phyloP scores from a whole-genome alignment of 1,140 invertebrate species.

The Anoplolepis gracilipes region DNA sequence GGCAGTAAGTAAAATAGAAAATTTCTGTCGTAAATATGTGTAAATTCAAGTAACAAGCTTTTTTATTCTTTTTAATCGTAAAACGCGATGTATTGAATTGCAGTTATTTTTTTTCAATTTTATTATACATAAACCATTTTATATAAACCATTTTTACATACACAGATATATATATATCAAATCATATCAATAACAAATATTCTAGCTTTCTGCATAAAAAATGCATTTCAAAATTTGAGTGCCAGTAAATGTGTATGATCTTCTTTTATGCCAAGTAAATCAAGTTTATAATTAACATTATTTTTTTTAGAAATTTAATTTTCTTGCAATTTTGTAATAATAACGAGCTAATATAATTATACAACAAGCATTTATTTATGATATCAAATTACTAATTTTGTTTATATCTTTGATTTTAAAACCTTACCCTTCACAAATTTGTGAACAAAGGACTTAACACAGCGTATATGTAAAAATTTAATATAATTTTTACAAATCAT shows the following conservation, averaged over 20 bases:
- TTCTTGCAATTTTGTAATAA: not conserved
- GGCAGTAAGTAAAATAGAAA: not conserved
- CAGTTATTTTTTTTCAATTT: constrained; percentile 13
- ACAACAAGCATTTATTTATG: not conserved
- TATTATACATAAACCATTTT: not conserved
- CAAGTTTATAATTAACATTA: constrained; percentile 2
- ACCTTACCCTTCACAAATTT: not conserved
- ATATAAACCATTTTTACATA: no score
- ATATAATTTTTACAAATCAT: not conserved
- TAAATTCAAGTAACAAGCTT: constrained; percentile 5
- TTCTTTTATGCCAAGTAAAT: not conserved
- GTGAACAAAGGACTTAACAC: not conserved
- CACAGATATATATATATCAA: no score
- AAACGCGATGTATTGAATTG: not conserved
- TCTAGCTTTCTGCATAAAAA: not conserved
- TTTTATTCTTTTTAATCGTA: constrained; percentile 5
- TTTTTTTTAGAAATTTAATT: not conserved
- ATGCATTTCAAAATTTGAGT: constrained; percentile 7
- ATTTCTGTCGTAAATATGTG: not conserved
- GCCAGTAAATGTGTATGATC: not conserved
- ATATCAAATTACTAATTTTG: not conserved
- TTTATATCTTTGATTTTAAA: not conserved
- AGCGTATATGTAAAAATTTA: not conserved
- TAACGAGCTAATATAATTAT: not conserved
- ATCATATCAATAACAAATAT: not conserved